Evolutionary conservation across 23 tunicate genomes (phyloP).

Genomic region (Halocynthia roretzi): DNA sequence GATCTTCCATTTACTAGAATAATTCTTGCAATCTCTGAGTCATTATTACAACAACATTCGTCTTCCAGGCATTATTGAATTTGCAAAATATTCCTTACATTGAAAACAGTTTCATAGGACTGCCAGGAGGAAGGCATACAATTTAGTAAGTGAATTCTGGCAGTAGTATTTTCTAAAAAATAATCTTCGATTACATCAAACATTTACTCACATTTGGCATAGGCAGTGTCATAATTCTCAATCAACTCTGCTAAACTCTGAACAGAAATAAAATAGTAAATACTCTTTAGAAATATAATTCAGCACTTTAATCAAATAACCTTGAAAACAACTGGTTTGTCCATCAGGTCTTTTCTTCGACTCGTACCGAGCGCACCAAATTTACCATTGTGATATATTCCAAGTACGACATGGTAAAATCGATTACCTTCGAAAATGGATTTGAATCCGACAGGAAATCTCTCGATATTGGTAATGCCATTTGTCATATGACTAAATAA

Average conservation of each 20-base stretch:
- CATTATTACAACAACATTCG: no score
- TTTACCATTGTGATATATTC: constrained; percentile 45
- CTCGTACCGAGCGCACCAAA: constrained; percentile 84
- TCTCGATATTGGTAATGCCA: constrained; percentile 41
- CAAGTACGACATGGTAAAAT: constrained; percentile 89
- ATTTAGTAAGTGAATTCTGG: neutral
- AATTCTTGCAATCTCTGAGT: no score
- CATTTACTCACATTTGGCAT: constrained; percentile 44
- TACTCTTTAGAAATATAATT: neutral
- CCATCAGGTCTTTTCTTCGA: constrained; percentile 74
- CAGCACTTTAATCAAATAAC: constrained; percentile 5
- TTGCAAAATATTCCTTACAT: no score
- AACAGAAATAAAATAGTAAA: neutral
- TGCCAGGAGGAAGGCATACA: no score
- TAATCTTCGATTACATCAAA: neutral
- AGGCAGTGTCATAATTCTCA: constrained; percentile 45
- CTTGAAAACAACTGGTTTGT: constrained; percentile 72
- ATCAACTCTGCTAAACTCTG: constrained; percentile 42
- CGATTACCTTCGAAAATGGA: constrained; percentile 69
- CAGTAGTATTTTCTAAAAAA: neutral
- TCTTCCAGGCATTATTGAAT: no score
- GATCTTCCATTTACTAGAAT: no score
- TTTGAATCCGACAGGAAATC: constrained; percentile 93
- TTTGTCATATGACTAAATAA: constrained; percentile 59
- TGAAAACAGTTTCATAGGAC: no score